Conservation (phyloP, 2,797 vertebrate species). For the Dallia pectoralis region DNA sequence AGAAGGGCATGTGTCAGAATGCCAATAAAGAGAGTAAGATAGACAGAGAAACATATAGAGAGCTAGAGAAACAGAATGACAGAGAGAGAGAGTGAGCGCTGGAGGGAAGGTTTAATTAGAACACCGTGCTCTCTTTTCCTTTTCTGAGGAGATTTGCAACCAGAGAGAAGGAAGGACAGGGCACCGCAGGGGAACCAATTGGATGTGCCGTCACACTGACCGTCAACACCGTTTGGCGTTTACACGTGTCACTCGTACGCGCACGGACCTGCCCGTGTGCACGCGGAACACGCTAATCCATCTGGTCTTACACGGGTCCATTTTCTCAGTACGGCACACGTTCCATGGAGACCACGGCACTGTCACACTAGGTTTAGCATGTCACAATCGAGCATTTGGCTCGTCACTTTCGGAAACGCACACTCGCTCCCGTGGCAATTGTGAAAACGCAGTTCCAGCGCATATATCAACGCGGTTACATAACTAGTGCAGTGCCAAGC, state of each 20-base stretch:
- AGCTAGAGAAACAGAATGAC: background rate
- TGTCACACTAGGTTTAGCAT: slow-evolving; percentile 25
- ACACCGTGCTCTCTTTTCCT: slow-evolving; percentile 1
- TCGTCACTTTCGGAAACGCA: slow-evolving; percentile 41
- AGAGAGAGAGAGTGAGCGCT: background rate
- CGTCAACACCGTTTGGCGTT: slow-evolving; percentile 48
- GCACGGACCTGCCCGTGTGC: slow-evolving; percentile 14
- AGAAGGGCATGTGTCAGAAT: slow-evolving; percentile 45
- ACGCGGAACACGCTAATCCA: slow-evolving; percentile 4
- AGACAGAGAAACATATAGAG: too few relatives aligned
- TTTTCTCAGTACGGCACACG: slow-evolving; percentile 11
- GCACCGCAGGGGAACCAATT: slow-evolving; percentile 21
- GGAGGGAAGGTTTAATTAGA: slow-evolving; percentile 27
- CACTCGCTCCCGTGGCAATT: slow-evolving; percentile 69
- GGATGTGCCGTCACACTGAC: slow-evolving; percentile 40
- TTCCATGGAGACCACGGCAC: slow-evolving; percentile 6
- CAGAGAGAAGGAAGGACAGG: slow-evolving; percentile 42
- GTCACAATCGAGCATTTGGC: slow-evolving; percentile 20
- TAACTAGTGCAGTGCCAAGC: slow-evolving; percentile 72
- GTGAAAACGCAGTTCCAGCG: slow-evolving; percentile 72
- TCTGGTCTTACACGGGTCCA: background rate
- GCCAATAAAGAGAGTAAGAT: slow-evolving; percentile 31
- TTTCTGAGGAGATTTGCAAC: slow-evolving; percentile 42
- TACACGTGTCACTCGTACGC: slow-evolving; percentile 17
- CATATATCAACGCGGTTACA: slow-evolving; percentile 78